These are phyloP conservation scores for Hyalella azteca DNA, from an alignment of 2,888 invertebrate species.

Conservation along the genomic window DNA sequence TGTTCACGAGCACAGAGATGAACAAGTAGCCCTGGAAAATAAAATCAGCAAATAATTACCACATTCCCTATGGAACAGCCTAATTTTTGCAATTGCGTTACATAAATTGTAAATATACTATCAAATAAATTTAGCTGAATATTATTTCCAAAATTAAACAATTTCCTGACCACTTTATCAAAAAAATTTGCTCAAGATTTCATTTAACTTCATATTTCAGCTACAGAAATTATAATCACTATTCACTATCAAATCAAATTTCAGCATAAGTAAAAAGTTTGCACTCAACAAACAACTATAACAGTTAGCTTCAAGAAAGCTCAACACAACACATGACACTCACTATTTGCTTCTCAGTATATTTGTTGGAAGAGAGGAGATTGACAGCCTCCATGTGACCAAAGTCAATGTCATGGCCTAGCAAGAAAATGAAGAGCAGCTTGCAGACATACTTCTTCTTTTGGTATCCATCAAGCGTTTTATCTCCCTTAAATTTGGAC, in stretches of 20 bases:
- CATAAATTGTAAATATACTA: not conserved
- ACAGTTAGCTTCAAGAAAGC: too few species aligned
- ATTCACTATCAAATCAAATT: too few species aligned
- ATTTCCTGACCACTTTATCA: too few species aligned
- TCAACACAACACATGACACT: slow-evolving; percentile 62
- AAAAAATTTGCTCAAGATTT: too few species aligned
- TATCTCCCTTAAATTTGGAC: slow-evolving; percentile 99
- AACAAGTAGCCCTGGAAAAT: slow-evolving; percentile 89
- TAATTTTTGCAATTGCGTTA: too few species aligned
- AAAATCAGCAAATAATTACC: not conserved
- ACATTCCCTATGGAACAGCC: not conserved
- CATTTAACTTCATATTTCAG: too few species aligned
- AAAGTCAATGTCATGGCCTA: slow-evolving; percentile 99
- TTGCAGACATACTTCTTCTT: slow-evolving; percentile 99
- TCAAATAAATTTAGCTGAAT: not conserved
- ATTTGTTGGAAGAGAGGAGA: slow-evolving; percentile 98
- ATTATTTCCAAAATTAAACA: not conserved
- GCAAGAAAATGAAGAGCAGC: slow-evolving; percentile 96
- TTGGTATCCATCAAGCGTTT: slow-evolving; percentile 99
- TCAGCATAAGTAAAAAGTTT: too few species aligned
- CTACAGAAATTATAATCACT: too few species aligned
- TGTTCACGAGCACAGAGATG: slow-evolving; percentile 98
- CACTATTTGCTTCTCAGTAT: slow-evolving; percentile 99
- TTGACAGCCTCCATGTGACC: slow-evolving; percentile 99
- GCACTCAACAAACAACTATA: too few species aligned